A percentile compares a stretch with the other conserved stretches of the same genome.
These are phyloP conservation scores for Bombus ignitus DNA, from an alignment of 1,140 invertebrate species.

Conservation along the genomic window DNA sequence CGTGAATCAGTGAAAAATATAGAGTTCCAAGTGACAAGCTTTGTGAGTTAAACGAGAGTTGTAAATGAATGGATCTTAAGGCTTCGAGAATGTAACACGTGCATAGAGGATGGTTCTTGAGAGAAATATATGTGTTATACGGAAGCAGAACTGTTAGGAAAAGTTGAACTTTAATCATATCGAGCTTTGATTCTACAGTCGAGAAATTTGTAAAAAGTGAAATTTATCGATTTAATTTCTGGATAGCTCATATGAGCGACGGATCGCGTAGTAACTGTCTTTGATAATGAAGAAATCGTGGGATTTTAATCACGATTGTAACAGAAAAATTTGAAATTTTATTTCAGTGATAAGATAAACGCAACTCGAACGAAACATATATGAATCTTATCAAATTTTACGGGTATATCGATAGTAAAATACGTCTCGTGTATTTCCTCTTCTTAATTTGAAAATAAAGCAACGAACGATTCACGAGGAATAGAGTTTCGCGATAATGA, in stretches of 20 bases:
- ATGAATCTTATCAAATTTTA: not conserved
- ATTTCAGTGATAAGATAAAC: constrained; percentile 14
- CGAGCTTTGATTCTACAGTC: too few species aligned
- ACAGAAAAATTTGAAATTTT: not conserved
- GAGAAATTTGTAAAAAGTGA: not conserved
- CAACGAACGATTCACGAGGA: not conserved
- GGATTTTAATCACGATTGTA: not conserved
- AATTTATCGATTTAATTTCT: not conserved
- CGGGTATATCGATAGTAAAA: not conserved
- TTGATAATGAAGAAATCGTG: not conserved
- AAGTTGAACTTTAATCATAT: not conserved
- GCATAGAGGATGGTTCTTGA: not conserved
- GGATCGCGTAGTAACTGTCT: not conserved
- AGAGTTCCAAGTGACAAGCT: not conserved
- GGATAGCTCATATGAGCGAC: not conserved
- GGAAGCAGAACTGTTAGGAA: not conserved
- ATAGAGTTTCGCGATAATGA: not conserved
- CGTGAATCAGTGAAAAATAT: not conserved
- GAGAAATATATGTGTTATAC: not conserved
- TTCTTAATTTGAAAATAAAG: not conserved
- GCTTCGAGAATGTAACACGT: not conserved
- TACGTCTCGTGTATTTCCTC: not conserved
- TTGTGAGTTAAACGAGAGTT: not conserved
- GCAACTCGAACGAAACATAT: not conserved
- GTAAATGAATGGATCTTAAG: not conserved